These are phyloP conservation scores for Octomys mimax DNA, from an alignment of 2,797 vertebrate genomes.

Conservation along the genomic window DNA sequence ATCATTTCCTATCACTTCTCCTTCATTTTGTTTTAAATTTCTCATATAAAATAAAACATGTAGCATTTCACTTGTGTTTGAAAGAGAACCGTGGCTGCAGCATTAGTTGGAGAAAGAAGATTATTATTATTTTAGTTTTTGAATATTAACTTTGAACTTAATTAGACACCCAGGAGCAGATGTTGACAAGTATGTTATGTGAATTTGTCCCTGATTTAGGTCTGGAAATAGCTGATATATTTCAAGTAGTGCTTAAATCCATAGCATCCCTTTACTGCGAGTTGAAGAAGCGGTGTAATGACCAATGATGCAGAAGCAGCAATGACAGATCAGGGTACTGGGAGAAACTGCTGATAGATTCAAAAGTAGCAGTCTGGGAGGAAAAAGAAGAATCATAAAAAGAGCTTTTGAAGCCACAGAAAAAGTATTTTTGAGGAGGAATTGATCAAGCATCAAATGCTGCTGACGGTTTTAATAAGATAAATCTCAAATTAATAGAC, in stretches of 20 bases:
- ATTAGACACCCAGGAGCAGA: not conserved
- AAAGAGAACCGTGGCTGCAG: not conserved
- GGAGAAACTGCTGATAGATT: not conserved
- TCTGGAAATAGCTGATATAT: not conserved
- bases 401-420: not conserved
- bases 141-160: not conserved
- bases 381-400: not conserved
- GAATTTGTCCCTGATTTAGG: not conserved
- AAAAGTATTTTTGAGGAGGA: slow-evolving; percentile 27
- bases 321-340: not conserved
- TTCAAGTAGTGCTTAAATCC: not conserved
- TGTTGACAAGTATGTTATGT: not conserved
- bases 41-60: not conserved
- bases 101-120: not conserved
- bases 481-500: not conserved
- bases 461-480: not conserved
- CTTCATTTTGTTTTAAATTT: not conserved
- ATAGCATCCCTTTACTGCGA: not conserved
- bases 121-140: not conserved
- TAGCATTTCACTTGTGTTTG: not conserved
- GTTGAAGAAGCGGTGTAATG: no score
- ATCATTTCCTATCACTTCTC: not conserved
- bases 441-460: not conserved
- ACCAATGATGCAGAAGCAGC: not conserved
- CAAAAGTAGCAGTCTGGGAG: not conserved